These are phyloP conservation scores for Lophotis ruficrista DNA, from an alignment of 2,113 vertebrate species.

Conservation along the genomic window DNA sequence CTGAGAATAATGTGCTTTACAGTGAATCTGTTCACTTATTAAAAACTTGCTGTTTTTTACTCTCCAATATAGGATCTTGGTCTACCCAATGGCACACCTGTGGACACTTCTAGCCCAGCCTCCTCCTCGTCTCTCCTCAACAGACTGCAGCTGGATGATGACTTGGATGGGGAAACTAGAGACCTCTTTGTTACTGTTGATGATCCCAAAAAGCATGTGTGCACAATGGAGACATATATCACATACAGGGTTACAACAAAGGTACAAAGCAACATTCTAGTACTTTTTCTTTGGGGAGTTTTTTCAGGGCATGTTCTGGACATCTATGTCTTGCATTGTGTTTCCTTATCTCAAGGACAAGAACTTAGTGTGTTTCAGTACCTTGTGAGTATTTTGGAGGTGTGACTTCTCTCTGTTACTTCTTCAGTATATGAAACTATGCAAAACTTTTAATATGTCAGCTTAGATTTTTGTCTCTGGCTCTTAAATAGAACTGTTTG, in stretches of 20 bases:
- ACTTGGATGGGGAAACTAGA: constrained; percentile 88
- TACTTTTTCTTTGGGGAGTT: not conserved
- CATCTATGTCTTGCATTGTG: not conserved
- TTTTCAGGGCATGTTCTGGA: not conserved
- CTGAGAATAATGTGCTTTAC: not conserved
- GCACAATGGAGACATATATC: constrained; percentile 98
- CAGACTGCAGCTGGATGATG: constrained; percentile 92
- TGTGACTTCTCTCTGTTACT: not conserved
- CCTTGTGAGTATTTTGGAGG: not conserved
- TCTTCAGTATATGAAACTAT: not conserved
- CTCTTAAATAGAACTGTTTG: not conserved
- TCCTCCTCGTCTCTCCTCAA: constrained; percentile 91
- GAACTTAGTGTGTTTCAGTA: not conserved
- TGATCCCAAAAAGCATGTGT: constrained; percentile 96
- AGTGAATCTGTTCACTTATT: not conserved
- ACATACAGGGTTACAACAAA: constrained; percentile 96
- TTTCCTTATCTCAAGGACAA: not conserved
- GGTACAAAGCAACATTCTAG: constrained; percentile 68
- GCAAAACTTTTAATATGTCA: not conserved
- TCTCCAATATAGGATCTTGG: constrained; percentile 81
- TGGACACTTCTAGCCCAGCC: constrained; percentile 89
- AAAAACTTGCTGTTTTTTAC: not conserved
- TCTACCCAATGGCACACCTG: constrained; percentile 91
- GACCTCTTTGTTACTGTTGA: constrained; percentile 98
- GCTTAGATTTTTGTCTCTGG: not conserved